Percentiles rank a stretch among this genome's conserved stretches.
Evolutionary conservation across 1,140 invertebrate species (phyloP).

Genomic region (Halictus rubicundus): DNA sequence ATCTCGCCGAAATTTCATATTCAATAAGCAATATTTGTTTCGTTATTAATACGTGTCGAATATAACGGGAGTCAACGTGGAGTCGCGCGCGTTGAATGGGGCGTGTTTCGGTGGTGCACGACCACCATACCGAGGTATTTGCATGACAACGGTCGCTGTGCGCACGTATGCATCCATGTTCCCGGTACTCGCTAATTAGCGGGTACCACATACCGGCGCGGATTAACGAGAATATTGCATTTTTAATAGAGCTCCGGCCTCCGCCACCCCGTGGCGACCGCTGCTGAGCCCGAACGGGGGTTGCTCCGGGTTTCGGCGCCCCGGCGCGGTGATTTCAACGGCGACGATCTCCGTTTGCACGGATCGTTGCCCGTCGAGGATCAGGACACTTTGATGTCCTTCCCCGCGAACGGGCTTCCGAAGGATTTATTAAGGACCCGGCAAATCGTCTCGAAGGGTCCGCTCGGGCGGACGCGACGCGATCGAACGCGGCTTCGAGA

Average conservation of each 20-base stretch:
- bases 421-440: slow-evolving; percentile 48
- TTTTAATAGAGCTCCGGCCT: slow-evolving; percentile 74
- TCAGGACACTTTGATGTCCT: slow-evolving; percentile 67
- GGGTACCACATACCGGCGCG: slow-evolving; percentile 72
- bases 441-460: slow-evolving; percentile 30
- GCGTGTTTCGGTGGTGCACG: slow-evolving; percentile 30
- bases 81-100: slow-evolving; percentile 26
- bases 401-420: slow-evolving; percentile 38
- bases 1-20: slow-evolving; percentile 33
- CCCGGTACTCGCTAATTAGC: slow-evolving; percentile 75
- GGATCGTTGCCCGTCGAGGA: slow-evolving; percentile 45
- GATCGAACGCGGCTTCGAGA: not conserved
- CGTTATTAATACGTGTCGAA: slow-evolving; percentile 34
- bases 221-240: slow-evolving; percentile 79
- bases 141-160: slow-evolving; percentile 73
- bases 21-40: slow-evolving; percentile 51
- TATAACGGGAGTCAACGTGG: slow-evolving; percentile 9
- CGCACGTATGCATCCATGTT: slow-evolving; percentile 57
- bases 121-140: slow-evolving; percentile 67
- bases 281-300: not conserved
- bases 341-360: slow-evolving; percentile 19
- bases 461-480: slow-evolving; percentile 18
- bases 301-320: too few relatives aligned
- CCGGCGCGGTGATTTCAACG: slow-evolving; percentile 59
- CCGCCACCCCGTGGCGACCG: slow-evolving; percentile 42